Percentiles rank a stretch among this genome's conserved stretches.
Evolutionary conservation across 2,797 vertebrate species (phyloP).

Genomic region (Antennarius maculatus): DNA sequence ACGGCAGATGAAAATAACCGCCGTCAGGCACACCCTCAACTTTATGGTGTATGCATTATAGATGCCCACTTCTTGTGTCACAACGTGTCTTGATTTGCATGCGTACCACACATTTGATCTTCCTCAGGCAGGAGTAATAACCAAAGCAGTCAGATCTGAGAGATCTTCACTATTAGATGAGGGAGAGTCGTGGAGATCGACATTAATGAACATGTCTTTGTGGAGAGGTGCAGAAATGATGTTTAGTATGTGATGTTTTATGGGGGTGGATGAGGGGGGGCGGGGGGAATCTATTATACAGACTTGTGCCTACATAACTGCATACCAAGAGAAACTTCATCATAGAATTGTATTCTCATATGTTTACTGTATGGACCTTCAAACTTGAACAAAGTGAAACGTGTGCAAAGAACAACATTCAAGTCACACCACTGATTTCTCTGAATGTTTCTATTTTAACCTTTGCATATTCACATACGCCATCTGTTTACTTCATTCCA

Average conservation of each 20-base stretch:
- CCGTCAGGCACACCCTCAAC: conserved; percentile 15
- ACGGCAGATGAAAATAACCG: conserved; percentile 22
- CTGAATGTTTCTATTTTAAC: neutral
- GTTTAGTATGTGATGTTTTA: conserved; percentile 35
- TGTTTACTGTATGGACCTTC: neutral
- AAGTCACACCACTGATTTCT: neutral
- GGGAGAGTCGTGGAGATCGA: conserved; percentile 17
- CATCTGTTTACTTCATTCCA: conserved; percentile 13
- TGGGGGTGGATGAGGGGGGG: neutral
- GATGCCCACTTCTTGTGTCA: conserved; percentile 61
- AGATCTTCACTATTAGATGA: conserved; percentile 26
- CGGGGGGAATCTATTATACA: neutral
- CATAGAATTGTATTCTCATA: conserved; percentile 2
- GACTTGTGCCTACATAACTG: conserved; percentile 4
- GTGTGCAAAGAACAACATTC: neutral
- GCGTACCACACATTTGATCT: conserved; percentile 59
- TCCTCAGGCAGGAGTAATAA: conserved; percentile 52
- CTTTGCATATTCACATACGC: neutral
- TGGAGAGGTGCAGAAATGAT: conserved; percentile 14
- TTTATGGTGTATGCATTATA: conserved; percentile 56
- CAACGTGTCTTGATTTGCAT: conserved; percentile 52
- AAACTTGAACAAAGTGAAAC: neutral
- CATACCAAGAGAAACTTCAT: neutral
- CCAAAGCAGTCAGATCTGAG: conserved; percentile 58
- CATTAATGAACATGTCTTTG: conserved; percentile 51